A percentile compares a stretch with the other conserved stretches of the same genome.
Evolutionary conservation across 2,113 vertebrate species (phyloP).

Genomic region (Takifugu bimaculatus): DNA sequence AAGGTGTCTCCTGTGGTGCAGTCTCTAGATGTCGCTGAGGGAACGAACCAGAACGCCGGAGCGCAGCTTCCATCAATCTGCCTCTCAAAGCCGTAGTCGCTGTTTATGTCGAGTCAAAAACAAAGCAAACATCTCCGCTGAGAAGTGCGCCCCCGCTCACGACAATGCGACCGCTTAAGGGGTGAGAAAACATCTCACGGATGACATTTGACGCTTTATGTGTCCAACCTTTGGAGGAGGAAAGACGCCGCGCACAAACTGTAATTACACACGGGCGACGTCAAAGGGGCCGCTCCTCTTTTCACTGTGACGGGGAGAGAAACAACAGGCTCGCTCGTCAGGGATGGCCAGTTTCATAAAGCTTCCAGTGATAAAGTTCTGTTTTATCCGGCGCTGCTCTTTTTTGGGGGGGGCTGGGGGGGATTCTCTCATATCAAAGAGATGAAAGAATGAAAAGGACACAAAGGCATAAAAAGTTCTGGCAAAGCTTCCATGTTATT

Average conservation of each 20-base stretch:
- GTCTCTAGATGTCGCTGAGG: conserved; percentile 81
- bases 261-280: conserved; percentile 31
- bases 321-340: conserved; percentile 10
- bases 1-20: conserved; percentile 88
- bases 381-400: background rate
- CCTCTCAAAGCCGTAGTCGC: conserved; percentile 90
- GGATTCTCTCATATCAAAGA: conserved; percentile 1
- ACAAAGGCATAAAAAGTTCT: background rate
- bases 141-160: background rate
- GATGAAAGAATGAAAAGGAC: conserved; percentile 21
- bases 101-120: conserved; percentile 33
- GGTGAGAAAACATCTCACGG: conserved; percentile 2
- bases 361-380: conserved; percentile 23
- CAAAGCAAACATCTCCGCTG: background rate
- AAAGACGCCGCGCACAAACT: conserved; percentile 16
- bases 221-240: conserved; percentile 22
- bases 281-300: conserved; percentile 20
- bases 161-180: too few species aligned
- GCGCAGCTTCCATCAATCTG: conserved; percentile 84
- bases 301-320: conserved; percentile 17
- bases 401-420: too few species aligned
- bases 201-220: conserved; percentile 32
- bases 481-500: background rate
- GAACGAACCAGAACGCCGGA: conserved; percentile 89
- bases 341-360: conserved; percentile 9